phyloP scores from a whole-genome alignment of 2,797 vertebrate genomes.

The Notolabrus celidotus region DNA sequence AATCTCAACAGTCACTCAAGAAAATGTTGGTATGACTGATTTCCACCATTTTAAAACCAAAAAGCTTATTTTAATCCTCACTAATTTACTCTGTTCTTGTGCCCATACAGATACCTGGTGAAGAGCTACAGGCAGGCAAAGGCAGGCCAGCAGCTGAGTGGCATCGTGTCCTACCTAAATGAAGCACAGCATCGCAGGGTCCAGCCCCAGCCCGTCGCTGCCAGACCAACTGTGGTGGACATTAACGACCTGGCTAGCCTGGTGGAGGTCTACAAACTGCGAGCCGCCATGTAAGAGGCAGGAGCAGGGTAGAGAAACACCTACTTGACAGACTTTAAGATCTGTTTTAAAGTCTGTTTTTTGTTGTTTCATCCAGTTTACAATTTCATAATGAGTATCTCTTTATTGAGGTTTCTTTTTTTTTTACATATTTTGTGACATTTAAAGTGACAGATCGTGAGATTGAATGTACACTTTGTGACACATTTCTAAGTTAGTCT shows the following conservation, averaged over 20 bases:
- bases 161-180: conserved; percentile 95
- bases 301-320: too few species aligned
- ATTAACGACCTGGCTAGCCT: conserved; percentile 88
- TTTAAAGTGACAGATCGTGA: too few species aligned
- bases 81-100: neutral
- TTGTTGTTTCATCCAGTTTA: neutral
- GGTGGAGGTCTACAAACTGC: conserved; percentile 91
- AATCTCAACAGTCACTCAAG: too few species aligned
- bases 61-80: too few species aligned
- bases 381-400: too few species aligned
- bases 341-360: neutral
- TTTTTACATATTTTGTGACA: neutral
- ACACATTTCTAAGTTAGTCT: conserved; percentile 15
- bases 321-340: neutral
- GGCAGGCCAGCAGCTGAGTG: conserved; percentile 89
- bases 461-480: neutral
- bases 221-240: conserved; percentile 80
- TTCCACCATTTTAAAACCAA: too few species aligned
- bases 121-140: conserved; percentile 93
- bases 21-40: too few species aligned
- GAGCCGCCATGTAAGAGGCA: conserved; percentile 90
- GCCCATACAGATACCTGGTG: conserved; percentile 88
- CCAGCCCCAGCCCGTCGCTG: conserved; percentile 90
- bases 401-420: too few species aligned
- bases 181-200: conserved; percentile 85